phyloP scores from a whole-genome alignment of 2,113 vertebrate species.

The Chroicocephalus ridibundus region DNA sequence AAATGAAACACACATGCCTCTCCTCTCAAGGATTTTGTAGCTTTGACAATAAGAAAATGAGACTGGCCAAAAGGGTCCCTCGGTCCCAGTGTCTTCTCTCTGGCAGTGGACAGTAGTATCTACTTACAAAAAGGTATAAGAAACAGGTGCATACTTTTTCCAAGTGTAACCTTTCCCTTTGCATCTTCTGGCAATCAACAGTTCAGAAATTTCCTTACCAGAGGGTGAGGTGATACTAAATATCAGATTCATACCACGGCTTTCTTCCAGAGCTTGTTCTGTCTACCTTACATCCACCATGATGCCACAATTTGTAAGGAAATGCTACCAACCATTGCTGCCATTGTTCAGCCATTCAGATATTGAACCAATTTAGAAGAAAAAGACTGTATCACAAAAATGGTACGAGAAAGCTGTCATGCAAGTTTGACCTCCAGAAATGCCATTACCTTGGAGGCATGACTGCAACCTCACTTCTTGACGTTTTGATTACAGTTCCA shows the following conservation, averaged over 20 bases:
- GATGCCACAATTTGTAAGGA: neutral
- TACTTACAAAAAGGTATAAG: neutral
- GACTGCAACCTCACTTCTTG: neutral
- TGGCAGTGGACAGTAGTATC: neutral
- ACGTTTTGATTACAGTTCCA: neutral
- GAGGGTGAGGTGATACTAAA: neutral
- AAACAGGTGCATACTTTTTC: neutral
- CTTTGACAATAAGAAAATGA: neutral
- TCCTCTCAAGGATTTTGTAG: neutral
- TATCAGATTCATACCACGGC: neutral
- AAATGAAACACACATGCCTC: neutral
- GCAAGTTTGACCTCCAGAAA: neutral
- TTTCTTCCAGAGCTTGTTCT: neutral
- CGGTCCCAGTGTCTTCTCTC: neutral
- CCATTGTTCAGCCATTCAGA: neutral
- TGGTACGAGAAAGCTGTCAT: neutral
- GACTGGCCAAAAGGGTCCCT: neutral
- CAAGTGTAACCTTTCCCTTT: neutral
- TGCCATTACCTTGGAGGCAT: neutral
- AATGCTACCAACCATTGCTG: neutral
- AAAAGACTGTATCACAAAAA: neutral
- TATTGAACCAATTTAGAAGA: neutral
- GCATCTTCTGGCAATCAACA: neutral
- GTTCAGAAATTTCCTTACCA: neutral
- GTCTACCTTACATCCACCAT: neutral